These are phyloP conservation scores for Leucania comma DNA, from an alignment of 2,888 invertebrate species.

Conservation along the genomic window DNA sequence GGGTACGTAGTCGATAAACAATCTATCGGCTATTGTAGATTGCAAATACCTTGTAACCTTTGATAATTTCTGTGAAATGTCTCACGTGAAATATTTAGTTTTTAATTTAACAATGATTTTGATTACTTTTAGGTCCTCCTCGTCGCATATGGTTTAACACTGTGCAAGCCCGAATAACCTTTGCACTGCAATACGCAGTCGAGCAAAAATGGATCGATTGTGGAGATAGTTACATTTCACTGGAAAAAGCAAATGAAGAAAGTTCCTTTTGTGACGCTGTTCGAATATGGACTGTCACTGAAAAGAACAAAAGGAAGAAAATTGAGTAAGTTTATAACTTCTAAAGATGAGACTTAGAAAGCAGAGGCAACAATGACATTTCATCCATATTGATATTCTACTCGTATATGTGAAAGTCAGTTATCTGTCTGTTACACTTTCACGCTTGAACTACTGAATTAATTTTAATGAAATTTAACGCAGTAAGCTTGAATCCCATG, in stretches of 20 bases:
- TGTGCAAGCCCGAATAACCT: slow-evolving; percentile 71
- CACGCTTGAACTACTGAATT: no score
- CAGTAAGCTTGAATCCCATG: no score
- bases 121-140: slow-evolving; percentile 51
- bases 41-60: no score
- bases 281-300: slow-evolving; percentile 69
- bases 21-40: no score
- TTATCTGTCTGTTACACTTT: no score
- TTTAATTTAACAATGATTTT: neutral
- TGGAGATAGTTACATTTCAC: slow-evolving; percentile 76
- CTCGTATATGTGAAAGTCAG: no score
- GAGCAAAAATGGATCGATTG: slow-evolving; percentile 72
- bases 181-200: slow-evolving; percentile 77
- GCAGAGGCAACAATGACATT: neutral
- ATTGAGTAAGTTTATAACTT: slow-evolving; percentile 73
- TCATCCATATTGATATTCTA: neutral
- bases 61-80: no score
- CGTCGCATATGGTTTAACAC: slow-evolving; percentile 67
- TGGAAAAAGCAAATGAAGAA: slow-evolving; percentile 74
- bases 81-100: neutral
- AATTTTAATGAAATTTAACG: no score
- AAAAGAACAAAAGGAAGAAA: slow-evolving; percentile 65
- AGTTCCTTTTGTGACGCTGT: slow-evolving; percentile 80
- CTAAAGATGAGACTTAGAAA: neutral
- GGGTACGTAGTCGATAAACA: no score